Base-by-base conservation (phyloP, 2,113 vertebrate species). In the Lucifuga dentata region DNA sequence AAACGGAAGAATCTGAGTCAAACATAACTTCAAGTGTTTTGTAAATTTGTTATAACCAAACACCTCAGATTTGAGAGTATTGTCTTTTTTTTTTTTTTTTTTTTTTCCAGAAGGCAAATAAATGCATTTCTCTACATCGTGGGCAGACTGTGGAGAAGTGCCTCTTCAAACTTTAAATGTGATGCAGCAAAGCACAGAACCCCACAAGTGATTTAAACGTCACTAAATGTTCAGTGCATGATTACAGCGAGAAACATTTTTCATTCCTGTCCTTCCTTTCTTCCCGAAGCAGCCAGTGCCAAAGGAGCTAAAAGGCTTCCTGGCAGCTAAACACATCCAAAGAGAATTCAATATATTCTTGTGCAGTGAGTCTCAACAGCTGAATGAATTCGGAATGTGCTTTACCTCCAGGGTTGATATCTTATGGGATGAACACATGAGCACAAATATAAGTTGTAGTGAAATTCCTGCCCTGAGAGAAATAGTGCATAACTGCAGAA, bases 281-380 rank as follows among this genome's bases (percentile, higher is more conserved):
- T 36, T 49, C 78, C 68, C 15, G 20, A 73, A 76, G 82, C 82
- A 69, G 66, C 78, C 66, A 29, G 43, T 69, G 82, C 85, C 80
- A 86, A 64, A 83, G 60, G 51, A 83, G 85, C 89, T 89, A 84
- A 91, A 90, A 91, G 89, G 77, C 80, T 91, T 77, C 68, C 86
- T 92, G 91, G 88, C 84, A 91, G 83, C 85, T 75, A 76, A 78
- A 87, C 55, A 61, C 70, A 78, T 70, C 76, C 60, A 73, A 81
- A 81, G 55, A 79, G 41, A 58, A 60, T 55, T 81, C 56, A 66
- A 86, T 80, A 69, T 44, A 58, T 60, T 52, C 66, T 12, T 44
- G 59, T 66, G 23, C 50, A 74, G 53, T 52, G 67, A 78, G 36
- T 75, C 45, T 69, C 53, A 24, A 58, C 45, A 83, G 59, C 82